Evolutionary conservation across 2,888 invertebrate species (phyloP), one percentile per base, ranked within the genome.

Genomic region (Alviniconcha strummeri): DNA sequence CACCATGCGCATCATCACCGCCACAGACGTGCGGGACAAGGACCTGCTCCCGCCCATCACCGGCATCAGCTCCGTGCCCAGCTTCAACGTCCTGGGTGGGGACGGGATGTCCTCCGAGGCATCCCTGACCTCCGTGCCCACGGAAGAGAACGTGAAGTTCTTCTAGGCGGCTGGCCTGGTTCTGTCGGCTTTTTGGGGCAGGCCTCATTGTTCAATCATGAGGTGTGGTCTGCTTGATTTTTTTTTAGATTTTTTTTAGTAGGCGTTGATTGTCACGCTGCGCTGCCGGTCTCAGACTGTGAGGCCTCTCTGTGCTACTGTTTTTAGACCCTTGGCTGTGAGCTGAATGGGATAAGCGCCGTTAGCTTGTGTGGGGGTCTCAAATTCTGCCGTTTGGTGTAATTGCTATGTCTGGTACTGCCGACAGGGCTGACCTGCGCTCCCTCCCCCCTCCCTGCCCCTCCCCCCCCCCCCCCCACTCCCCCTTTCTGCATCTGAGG

Each of bases 1-100:
- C 95, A 99, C 98, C 91, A 96, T 98, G 95, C 96, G 98, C 89
- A 95, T 99, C 94, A 96, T 98, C 81, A 88, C 88, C 13, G 91
- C 91, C 8, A 86, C 88, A 3, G 90, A 91, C 72, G 84, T 89
- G 57, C 84, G 85, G 9, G 85, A 87, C 74, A 87, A 86, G 79
- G 87, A 88, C 9, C 81, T 89, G n/a, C 85, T 91, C 55, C 89
- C 89, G 0, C 91, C 91, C 1, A 91, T 91, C 80, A 84, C 84
- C 17, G 90, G 91, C 56, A 87, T 90, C 77, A 84, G 84, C 7
- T 90, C 90, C 64, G 89, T 91, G n/a, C 90, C 91, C 57, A 90
- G 90, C 81, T 90, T 91, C 83, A 83, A 84, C 76, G 83, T 69
- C 60, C 76, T 83, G 13, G 74, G 67, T 64, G 36, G n/a, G n/a